Percentiles rank a stretch among this genome's conserved stretches.
phyloP scores from a whole-genome alignment of 2,113 vertebrate species.

The Collichthys lucidus region DNA sequence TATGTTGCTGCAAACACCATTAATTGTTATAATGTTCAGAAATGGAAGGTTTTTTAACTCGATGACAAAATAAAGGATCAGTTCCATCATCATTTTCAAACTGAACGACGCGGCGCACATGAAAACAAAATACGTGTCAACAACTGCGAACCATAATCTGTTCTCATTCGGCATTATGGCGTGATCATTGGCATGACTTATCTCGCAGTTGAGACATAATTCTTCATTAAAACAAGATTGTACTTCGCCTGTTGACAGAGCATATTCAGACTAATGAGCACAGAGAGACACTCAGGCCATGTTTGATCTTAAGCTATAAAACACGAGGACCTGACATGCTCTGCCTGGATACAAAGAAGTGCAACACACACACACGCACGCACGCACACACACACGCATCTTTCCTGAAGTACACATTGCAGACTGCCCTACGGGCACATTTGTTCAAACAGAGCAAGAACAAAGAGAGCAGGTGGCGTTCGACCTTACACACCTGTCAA shows the following conservation, averaged over 20 bases:
- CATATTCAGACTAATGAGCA: slow-evolving; percentile 73
- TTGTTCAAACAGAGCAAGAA: slow-evolving; percentile 76
- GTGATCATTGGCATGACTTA: neutral
- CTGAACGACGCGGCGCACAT: neutral
- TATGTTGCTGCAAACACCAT: neutral
- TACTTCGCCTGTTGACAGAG: slow-evolving; percentile 59
- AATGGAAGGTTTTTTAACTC: neutral
- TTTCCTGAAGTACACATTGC: slow-evolving; percentile 50
- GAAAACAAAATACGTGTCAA: slow-evolving; percentile 1
- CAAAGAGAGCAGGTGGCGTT: slow-evolving; percentile 71
- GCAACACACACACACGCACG: slow-evolving; percentile 23
- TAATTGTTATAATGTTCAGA: neutral
- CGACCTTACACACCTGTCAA: slow-evolving; percentile 62
- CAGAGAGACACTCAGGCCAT: slow-evolving; percentile 53
- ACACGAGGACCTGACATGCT: slow-evolving; percentile 56
- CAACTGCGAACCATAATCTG: neutral
- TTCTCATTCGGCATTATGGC: neutral
- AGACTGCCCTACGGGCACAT: slow-evolving; percentile 47
- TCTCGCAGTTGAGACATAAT: slow-evolving; percentile 34
- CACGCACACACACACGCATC: slow-evolving; percentile 6
- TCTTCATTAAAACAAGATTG: slow-evolving; percentile 69
- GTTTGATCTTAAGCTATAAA: slow-evolving; percentile 74
- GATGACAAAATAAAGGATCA: neutral
- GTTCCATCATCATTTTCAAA: neutral
- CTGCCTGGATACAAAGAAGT: slow-evolving; percentile 67